Percentiles rank a stretch among this genome's conserved stretches.
Conservation (phyloP, 1,140 invertebrate genomes). For the Coptotermes formosanus region DNA sequence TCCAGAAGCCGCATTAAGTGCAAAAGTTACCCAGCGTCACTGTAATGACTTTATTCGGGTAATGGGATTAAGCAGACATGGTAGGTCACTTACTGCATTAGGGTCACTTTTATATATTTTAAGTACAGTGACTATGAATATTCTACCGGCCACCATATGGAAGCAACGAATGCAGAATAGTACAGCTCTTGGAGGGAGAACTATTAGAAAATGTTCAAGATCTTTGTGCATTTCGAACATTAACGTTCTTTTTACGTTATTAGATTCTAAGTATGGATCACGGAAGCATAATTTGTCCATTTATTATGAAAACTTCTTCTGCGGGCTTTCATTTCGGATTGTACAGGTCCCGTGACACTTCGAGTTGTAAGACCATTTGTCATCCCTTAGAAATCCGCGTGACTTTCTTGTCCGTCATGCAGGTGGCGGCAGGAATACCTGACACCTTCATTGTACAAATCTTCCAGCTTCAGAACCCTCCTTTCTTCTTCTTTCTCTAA, state of each 20-base stretch:
- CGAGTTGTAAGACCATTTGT: neutral
- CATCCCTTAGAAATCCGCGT: neutral
- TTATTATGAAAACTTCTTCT: neutral
- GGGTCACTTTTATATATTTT: no score
- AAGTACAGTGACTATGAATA: neutral
- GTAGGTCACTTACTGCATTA: no score
- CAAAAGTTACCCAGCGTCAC: no score
- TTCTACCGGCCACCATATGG: neutral
- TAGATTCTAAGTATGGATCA: neutral
- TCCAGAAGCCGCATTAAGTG: no score
- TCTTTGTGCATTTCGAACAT: neutral
- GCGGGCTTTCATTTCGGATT: neutral
- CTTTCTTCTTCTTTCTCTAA: neutral
- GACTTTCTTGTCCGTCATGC: neutral
- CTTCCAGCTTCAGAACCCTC: no score
- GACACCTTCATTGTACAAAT: neutral
- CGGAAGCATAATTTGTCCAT: neutral
- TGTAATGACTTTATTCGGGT: no score
- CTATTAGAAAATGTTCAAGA: neutral
- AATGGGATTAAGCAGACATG: no score
- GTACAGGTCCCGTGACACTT: neutral
- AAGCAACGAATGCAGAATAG: neutral
- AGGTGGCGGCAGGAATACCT: neutral
- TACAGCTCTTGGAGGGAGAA: neutral
- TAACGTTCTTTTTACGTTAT: neutral